These are phyloP conservation scores for Tenualosa thibaudeaui DNA, from an alignment of 2,797 vertebrate genomes.

Conservation along the genomic window DNA sequence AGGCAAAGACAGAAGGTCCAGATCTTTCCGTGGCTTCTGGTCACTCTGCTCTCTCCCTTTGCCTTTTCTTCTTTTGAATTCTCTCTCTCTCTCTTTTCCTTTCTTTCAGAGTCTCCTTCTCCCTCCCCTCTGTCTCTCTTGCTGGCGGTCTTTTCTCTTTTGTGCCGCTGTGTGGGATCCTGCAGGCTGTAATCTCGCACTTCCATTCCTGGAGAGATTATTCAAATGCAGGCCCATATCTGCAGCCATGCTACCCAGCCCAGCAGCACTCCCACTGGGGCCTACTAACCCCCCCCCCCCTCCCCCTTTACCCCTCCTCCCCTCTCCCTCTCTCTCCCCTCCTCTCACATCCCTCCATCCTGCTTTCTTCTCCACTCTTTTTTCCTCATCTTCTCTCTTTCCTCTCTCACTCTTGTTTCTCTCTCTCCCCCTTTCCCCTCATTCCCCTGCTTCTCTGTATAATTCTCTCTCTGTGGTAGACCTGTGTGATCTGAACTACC, in stretches of 20 bases:
- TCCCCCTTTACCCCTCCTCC: conserved; percentile 13
- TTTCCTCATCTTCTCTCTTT: conserved; percentile 10
- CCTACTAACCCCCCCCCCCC: not conserved
- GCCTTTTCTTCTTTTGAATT: conserved; percentile 4
- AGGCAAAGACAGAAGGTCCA: conserved; percentile 37
- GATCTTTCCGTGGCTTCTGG: not conserved
- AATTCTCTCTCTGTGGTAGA: too few species aligned
- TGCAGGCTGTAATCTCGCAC: conserved; percentile 71
- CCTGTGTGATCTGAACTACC: too few species aligned
- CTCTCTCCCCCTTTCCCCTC: not conserved
- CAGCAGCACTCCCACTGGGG: conserved; percentile 9
- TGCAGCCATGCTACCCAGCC: not conserved
- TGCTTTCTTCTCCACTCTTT: not conserved
- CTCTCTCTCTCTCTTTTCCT: conserved; percentile 6
- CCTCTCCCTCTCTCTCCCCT: not conserved
- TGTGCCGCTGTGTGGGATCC: conserved; percentile 61
- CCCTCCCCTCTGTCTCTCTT: conserved; percentile 34
- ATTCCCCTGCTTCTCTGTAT: not conserved
- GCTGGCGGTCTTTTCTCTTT: conserved; percentile 60
- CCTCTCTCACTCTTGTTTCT: not conserved
- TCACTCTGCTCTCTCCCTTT: conserved; percentile 1
- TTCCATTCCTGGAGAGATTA: conserved; percentile 78
- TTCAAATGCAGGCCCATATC: conserved; percentile 68
- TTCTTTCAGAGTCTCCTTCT: not conserved
- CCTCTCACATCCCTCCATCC: not conserved